Conservation (phyloP, 2,797 vertebrate genomes). For the Prunella strophiata region DNA sequence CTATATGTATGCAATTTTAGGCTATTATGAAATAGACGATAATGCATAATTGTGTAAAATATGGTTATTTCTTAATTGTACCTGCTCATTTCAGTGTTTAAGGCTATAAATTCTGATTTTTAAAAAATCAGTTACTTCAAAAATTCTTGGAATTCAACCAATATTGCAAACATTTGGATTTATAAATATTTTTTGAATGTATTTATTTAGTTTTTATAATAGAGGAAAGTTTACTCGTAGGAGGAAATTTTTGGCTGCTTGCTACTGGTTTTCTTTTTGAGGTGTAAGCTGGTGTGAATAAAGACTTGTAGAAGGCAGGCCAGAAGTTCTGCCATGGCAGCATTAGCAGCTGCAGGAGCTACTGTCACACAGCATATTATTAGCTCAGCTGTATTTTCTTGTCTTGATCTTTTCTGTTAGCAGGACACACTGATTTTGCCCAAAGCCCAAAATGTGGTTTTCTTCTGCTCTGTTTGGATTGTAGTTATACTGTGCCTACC, state of each 20-base stretch:
- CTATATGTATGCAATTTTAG: background rate
- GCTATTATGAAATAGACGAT: background rate
- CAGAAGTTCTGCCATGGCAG: background rate
- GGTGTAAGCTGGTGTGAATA: background rate
- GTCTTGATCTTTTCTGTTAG: background rate
- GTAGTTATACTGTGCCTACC: background rate
- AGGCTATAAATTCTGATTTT: background rate
- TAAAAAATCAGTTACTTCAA: background rate
- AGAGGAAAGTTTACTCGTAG: background rate
- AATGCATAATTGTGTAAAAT: background rate
- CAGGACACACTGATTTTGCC: background rate
- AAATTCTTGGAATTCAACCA: background rate
- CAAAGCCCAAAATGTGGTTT: background rate
- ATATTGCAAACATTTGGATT: background rate
- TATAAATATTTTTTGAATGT: background rate
- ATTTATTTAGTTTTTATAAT: background rate
- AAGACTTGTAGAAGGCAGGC: background rate
- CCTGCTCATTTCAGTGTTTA: background rate
- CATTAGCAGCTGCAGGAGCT: background rate
- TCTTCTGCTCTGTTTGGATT: background rate
- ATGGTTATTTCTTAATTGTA: background rate
- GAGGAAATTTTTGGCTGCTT: background rate
- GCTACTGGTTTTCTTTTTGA: background rate
- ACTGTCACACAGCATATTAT: background rate
- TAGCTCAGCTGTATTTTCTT: background rate